Percentiles rank a stretch among this genome's conserved stretches.
Evolutionary conservation across 2,797 vertebrate genomes (phyloP).

Genomic region (Adrianichthys oophorus): DNA sequence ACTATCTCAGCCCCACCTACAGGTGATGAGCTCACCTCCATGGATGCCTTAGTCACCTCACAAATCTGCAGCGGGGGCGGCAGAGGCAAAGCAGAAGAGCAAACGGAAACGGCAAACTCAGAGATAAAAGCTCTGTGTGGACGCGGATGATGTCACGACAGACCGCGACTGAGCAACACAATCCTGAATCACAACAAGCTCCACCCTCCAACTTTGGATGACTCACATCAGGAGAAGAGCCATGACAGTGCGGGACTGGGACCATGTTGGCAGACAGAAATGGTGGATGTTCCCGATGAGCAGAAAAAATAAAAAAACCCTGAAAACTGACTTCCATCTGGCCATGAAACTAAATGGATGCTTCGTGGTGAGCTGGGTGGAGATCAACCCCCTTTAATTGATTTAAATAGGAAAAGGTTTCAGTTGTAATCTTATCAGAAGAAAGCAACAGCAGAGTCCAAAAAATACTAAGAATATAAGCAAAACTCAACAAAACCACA

Average conservation of each 20-base stretch:
- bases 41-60: constrained; percentile 70
- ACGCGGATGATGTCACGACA: constrained; percentile 51
- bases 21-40: constrained; percentile 70
- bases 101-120: constrained; percentile 26
- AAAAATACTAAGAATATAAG: too few relatives aligned
- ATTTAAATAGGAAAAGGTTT: too few relatives aligned
- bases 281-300: constrained; percentile 16
- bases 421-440: too few relatives aligned
- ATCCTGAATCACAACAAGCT: constrained; percentile 53
- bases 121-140: constrained; percentile 43
- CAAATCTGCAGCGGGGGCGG: constrained; percentile 46
- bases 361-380: too few relatives aligned
- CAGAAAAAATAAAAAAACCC: constrained; percentile 11
- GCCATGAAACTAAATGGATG: too few relatives aligned
- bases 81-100: constrained; percentile 22
- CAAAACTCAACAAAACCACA: too few relatives aligned
- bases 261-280: constrained; percentile 18
- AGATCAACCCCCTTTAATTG: too few relatives aligned
- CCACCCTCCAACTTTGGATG: constrained; percentile 42
- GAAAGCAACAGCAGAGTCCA: too few relatives aligned
- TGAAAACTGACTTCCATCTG: background rate
- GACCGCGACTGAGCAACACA: constrained; percentile 41
- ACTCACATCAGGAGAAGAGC: constrained; percentile 50
- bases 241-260: constrained; percentile 25
- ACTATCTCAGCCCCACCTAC: constrained; percentile 55